These are phyloP conservation scores for Malurus melanocephalus DNA, from an alignment of 2,113 vertebrate species.

Conservation along the genomic window DNA sequence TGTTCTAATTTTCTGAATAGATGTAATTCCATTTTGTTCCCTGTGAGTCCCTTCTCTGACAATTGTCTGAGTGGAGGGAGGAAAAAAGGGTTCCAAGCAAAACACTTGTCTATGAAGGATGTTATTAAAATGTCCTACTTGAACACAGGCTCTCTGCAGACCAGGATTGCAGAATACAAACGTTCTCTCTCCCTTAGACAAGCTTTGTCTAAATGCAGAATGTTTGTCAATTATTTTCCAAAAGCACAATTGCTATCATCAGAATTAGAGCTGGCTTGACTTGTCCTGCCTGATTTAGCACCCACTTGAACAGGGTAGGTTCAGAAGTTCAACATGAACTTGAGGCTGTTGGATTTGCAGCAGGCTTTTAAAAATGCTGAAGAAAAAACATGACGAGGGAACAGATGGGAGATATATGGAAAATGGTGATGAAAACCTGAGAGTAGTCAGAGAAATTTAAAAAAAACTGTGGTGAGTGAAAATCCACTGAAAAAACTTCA, in stretches of 20 bases:
- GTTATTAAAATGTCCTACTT: conserved; percentile 62
- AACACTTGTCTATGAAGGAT: conserved; percentile 49
- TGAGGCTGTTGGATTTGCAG: background rate
- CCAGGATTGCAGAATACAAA: background rate
- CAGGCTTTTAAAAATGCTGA: background rate
- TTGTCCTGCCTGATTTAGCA: conserved; percentile 49
- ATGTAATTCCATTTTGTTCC: conserved; percentile 28
- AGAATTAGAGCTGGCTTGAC: conserved; percentile 40
- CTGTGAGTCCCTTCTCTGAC: conserved; percentile 20
- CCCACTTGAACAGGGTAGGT: background rate
- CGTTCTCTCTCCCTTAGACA: background rate
- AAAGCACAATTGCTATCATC: conserved; percentile 60
- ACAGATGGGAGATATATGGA: background rate
- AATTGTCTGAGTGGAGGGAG: conserved; percentile 14
- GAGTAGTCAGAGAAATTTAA: background rate
- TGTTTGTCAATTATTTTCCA: conserved; percentile 61
- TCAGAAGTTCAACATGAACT: conserved; percentile 41
- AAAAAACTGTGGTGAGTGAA: background rate
- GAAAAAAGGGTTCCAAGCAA: conserved; percentile 36
- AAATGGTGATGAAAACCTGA: background rate
- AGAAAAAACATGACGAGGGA: background rate
- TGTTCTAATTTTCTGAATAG: conserved; percentile 27
- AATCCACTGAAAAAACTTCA: background rate
- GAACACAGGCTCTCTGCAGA: conserved; percentile 26
- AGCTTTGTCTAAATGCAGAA: conserved; percentile 45